Evolutionary conservation across 2,888 invertebrate genomes (phyloP).

Genomic region (Hofmannophila pseudospretella): DNA sequence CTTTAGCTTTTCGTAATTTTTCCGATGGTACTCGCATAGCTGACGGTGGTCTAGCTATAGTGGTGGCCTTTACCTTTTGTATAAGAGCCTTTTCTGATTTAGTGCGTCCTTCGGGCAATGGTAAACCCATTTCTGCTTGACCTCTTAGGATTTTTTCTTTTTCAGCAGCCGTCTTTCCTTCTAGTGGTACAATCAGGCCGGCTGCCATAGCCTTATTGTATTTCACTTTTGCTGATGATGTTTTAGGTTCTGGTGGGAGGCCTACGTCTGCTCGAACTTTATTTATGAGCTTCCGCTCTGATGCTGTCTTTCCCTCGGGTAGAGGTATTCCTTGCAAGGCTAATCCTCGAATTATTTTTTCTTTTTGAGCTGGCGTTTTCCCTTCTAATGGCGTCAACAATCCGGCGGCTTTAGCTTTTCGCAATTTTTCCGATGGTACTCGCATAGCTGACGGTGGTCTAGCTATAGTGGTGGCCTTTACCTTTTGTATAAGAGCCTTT

Average conservation of each 20-base stretch:
- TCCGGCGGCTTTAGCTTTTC: constrained; percentile 17
- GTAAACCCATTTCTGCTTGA: constrained; percentile 13
- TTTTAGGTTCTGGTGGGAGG: constrained; percentile 29
- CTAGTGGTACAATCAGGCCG: constrained; percentile 23
- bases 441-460: neutral
- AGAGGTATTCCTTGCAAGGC: constrained; percentile 19
- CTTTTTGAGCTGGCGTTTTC: constrained; percentile 24
- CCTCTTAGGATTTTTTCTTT: constrained; percentile 17
- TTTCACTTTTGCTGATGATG: constrained; percentile 16
- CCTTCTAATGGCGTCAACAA: constrained; percentile 21
- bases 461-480: constrained; percentile 11
- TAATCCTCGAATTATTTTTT: constrained; percentile 17
- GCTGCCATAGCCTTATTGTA: constrained; percentile 21
- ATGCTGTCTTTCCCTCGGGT: constrained; percentile 26
- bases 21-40: constrained; percentile 10
- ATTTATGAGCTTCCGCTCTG: constrained; percentile 25
- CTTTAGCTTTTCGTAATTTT: constrained; percentile 17
- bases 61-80: constrained; percentile 1
- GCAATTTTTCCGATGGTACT: constrained; percentile 14
- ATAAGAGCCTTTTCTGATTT: constrained; percentile 9
- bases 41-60: neutral
- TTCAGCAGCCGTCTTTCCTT: constrained; percentile 21
- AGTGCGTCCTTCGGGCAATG: constrained; percentile 10
- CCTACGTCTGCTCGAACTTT: constrained; percentile 22
- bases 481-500: constrained; percentile 21